These are phyloP conservation scores for Cartodere bifasciata DNA, from an alignment of 2,888 invertebrate genomes.

Conservation along the genomic window DNA sequence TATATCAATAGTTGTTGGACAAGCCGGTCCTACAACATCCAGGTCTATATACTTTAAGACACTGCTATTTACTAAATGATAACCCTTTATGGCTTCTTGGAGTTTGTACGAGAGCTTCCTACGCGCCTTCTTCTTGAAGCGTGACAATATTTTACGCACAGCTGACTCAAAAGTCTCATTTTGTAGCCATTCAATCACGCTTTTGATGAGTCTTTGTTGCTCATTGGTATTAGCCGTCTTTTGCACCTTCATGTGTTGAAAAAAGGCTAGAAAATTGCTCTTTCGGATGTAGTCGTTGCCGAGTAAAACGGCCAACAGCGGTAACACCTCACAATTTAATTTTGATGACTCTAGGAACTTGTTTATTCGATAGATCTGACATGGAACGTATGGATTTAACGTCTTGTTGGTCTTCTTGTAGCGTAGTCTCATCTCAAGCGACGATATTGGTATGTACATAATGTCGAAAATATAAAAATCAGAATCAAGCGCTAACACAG, in stretches of 20 bases:
- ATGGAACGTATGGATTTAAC: constrained; percentile 40
- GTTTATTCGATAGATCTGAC: constrained; percentile 61
- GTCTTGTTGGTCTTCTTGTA: constrained; percentile 14
- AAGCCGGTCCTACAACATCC: constrained; percentile 6
- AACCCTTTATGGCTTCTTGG: constrained; percentile 49
- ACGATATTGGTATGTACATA: constrained; percentile 64
- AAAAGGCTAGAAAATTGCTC: constrained; percentile 56
- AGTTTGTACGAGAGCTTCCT: constrained; percentile 43
- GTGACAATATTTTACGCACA: constrained; percentile 49
- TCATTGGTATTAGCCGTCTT: constrained; percentile 41
- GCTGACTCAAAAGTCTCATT: constrained; percentile 58
- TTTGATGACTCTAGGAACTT: constrained; percentile 55
- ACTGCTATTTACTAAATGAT: constrained; percentile 44
- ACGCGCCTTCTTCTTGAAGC: constrained; percentile 44
- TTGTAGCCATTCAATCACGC: constrained; percentile 63
- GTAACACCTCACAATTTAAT: constrained; percentile 46
- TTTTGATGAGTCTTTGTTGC: constrained; percentile 56
- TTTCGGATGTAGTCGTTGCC: constrained; percentile 82
- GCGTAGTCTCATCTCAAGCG: constrained; percentile 40
- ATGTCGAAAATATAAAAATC: constrained; percentile 88
- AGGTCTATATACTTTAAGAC: constrained; percentile 45
- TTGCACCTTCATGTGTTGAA: constrained; percentile 47
- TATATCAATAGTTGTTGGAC: constrained; percentile 3
- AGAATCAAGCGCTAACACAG: constrained; percentile 85
- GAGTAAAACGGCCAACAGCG: constrained; percentile 67